Percentiles rank a stretch among this genome's conserved stretches.
Conservation (phyloP, 2,113 vertebrate species). For the Tychaedon coryphoeus region DNA sequence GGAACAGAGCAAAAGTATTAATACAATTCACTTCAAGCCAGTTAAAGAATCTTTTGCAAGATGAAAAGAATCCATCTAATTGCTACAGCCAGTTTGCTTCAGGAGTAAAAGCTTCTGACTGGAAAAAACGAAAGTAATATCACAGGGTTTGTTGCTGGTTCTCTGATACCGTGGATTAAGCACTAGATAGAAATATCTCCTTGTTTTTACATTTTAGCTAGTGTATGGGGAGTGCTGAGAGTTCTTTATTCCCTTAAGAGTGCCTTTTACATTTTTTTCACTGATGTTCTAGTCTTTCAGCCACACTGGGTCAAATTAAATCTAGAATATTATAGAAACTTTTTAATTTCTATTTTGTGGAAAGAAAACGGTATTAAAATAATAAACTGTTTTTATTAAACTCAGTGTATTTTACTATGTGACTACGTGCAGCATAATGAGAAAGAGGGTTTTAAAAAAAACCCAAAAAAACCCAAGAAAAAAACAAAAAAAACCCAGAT, state of each 20-base stretch:
- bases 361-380: not conserved
- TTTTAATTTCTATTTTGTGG: not conserved
- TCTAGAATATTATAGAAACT: not conserved
- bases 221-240: not conserved
- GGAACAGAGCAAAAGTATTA: not conserved
- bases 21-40: not conserved
- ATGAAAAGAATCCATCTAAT: not conserved
- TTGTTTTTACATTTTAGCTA: not conserved
- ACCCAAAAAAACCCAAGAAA: not conserved
- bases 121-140: not conserved
- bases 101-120: not conserved
- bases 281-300: not conserved
- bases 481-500: fast-evolving
- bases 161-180: not conserved
- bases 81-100: not conserved
- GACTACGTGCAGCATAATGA: not conserved
- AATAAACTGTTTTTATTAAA: not conserved
- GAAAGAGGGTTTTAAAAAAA: not conserved
- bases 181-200: not conserved
- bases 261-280: not conserved
- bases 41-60: not conserved
- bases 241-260: not conserved
- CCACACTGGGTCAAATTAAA: not conserved
- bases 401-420: not conserved
- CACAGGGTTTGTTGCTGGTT: not conserved